phyloP scores from a whole-genome alignment of 1,140 invertebrate species.

The fruit fly (Drosophila melanogaster) region Release_6_plus_ISO1_MT NC_004354.4:3701501-3702000 shows the following conservation, averaged over 20 bases:
- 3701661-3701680: slow-evolving; percentile 23
- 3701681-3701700: slow-evolving; percentile 13
- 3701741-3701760: slow-evolving; percentile 37
- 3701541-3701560: slow-evolving; percentile 37
- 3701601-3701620: slow-evolving; percentile 19
- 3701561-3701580: slow-evolving; percentile 34
- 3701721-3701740: slow-evolving; percentile 10
- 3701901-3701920: slow-evolving; percentile 20
- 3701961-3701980: neutral
- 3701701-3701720: slow-evolving; percentile 15
- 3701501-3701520: slow-evolving; percentile 21
- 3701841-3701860: slow-evolving; percentile 17
- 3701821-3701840: slow-evolving; percentile 24
- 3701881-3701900: slow-evolving; percentile 34
- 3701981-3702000: slow-evolving; percentile 7
- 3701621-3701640: slow-evolving; percentile 25
- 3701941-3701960: slow-evolving; percentile 49
- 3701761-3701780: slow-evolving; percentile 23
- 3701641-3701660: slow-evolving; percentile 20
- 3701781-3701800: slow-evolving; percentile 13
- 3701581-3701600: slow-evolving; percentile 18
- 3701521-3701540: slow-evolving; percentile 14
- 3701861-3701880: slow-evolving; percentile 36
- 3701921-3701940: slow-evolving; percentile 47
- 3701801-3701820: slow-evolving; percentile 25